A percentile compares a stretch with the other conserved stretches of the same genome.
Conservation (phyloP, 2,113 vertebrate species). For the Saguinus imperator region DNA sequence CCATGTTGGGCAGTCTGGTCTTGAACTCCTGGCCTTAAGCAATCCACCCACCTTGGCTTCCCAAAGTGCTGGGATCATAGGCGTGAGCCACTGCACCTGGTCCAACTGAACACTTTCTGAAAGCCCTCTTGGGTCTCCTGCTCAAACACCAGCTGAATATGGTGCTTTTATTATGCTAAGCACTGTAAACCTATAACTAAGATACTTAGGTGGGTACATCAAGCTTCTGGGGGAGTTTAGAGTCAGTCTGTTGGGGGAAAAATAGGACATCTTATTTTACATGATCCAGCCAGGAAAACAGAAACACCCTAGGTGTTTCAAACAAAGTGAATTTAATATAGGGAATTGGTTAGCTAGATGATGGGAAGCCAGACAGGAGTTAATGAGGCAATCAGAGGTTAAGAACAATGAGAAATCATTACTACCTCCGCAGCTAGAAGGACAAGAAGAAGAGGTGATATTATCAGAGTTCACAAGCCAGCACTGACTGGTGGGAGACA, state of each 20-base stretch:
- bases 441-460: background rate
- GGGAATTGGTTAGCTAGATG: background rate
- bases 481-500: background rate
- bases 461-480: background rate
- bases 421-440: background rate
- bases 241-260: background rate
- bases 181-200: background rate
- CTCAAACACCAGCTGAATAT: background rate
- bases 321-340: constrained; percentile 4
- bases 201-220: background rate
- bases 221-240: background rate
- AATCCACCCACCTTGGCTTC: no score
- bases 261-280: background rate
- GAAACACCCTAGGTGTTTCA: background rate
- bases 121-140: background rate
- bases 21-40: no score
- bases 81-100: no score
- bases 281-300: background rate
- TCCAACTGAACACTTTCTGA: background rate
- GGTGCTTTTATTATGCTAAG: background rate
- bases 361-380: background rate
- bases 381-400: background rate
- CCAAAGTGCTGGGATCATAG: no score
- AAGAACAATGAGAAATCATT: background rate
- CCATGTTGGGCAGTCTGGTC: no score